phyloP scores from a whole-genome alignment of 2,888 invertebrate species.

The Epirrita christyi region DNA sequence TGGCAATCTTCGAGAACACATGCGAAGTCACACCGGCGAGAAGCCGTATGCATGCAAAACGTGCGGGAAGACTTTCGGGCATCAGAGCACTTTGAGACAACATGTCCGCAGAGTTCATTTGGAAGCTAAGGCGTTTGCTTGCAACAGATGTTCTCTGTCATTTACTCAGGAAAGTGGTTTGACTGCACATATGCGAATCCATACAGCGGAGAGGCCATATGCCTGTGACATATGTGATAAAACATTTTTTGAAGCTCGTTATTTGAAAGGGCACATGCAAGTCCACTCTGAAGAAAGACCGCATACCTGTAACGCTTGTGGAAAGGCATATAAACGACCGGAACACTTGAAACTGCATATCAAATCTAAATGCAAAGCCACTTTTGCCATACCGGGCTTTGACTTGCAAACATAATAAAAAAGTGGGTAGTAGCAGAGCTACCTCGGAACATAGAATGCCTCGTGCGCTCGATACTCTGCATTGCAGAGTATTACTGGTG shows the following conservation, averaged over 20 bases:
- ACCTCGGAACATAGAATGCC: too few relatives aligned
- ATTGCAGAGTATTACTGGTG: too few relatives aligned
- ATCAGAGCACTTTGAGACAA: constrained; percentile 12
- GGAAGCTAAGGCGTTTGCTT: constrained; percentile 12
- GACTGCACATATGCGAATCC: constrained; percentile 8
- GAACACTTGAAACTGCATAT: constrained; percentile 14
- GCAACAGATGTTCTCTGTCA: constrained; percentile 10
- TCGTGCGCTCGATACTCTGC: too few relatives aligned
- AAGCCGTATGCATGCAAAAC: neutral
- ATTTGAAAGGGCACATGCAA: constrained; percentile 21
- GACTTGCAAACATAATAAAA: neutral
- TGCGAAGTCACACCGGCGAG: constrained; percentile 12
- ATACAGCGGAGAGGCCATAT: constrained; percentile 12
- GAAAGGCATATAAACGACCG: constrained; percentile 11
- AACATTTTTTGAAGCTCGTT: constrained; percentile 8
- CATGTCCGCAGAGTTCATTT: constrained; percentile 9
- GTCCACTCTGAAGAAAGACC: constrained; percentile 8
- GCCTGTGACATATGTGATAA: constrained; percentile 9
- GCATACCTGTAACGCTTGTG: constrained; percentile 7
- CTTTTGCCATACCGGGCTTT: constrained; percentile 10
- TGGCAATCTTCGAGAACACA: constrained; percentile 3
- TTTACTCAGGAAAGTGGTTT: constrained; percentile 1
- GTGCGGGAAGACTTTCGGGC: constrained; percentile 7
- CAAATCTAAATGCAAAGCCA: constrained; percentile 13
- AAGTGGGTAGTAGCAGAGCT: too few relatives aligned